Base-by-base conservation (phyloP, 1,140 invertebrate genomes). In the Babylonia areolata region DNA sequence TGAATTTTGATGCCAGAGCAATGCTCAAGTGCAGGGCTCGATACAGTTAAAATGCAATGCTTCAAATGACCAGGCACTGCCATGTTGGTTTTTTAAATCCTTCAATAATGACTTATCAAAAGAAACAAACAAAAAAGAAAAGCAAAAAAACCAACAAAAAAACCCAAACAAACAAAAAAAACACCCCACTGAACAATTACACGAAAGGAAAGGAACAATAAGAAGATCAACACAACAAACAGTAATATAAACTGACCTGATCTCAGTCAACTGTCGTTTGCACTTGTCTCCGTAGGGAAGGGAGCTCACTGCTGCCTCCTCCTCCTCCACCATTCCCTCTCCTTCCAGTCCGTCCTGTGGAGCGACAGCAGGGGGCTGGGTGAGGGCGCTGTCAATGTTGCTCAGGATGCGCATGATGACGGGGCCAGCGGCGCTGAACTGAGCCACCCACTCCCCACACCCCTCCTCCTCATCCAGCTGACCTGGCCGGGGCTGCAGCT, bases 341-440 rank as follows among this genome's bases (percentile, higher is more conserved):
- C 31, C 46, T n/a, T 58, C 80, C 12, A n/a, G n/a, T n/a, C n/a
- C n/a, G n/a, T n/a, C n/a, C n/a, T 58, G 54, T 58, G 54, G 12
- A 28, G 12, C 33, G 23, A 78, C 28, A 35, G 17, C 40, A 0
- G 33, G n/a, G n/a, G n/a, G n/a, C n/a, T n/a, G n/a, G n/a, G 46
- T 81, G 5, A 20, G 42, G 0, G 2, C 37, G 80, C n/a, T n/a
- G 39, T 42, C 54, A 20, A 33, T 42, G 28, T 80, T 40, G 9
- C n/a, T 69, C n/a, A 86, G n/a, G 54, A 86, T 71, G 23, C 85
- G 78, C 39, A 31, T n/a, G 64, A 86, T 73, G 33, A 86, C 37
- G 58, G 85, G 85, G 23, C 64, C 58, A 40, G 71, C 58, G 9
- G 15, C 73, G n/a, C 39, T 86, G 85, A 69, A 64, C 23, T 81